These are phyloP conservation scores for Callipepla californica DNA, from an alignment of 2,113 vertebrate genomes.

Conservation along the genomic window DNA sequence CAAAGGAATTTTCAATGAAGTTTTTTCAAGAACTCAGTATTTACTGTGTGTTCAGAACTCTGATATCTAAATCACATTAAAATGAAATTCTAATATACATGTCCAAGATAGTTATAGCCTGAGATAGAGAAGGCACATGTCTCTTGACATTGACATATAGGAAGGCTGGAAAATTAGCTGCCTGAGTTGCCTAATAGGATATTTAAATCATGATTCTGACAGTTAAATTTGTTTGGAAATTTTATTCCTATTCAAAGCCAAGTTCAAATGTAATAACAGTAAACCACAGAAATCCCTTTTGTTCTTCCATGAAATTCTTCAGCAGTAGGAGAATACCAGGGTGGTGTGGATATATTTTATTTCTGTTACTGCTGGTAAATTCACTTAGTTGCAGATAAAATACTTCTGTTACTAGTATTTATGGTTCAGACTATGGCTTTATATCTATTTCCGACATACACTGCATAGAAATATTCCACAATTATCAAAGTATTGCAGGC, in stretches of 20 bases:
- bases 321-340: not conserved
- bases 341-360: not conserved
- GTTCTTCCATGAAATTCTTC: not conserved
- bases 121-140: not conserved
- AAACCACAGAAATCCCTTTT: not conserved
- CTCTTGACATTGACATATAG: not conserved
- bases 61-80: not conserved
- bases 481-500: constrained; percentile 9
- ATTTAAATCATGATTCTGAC: constrained; percentile 9
- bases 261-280: not conserved
- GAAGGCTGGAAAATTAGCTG: not conserved
- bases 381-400: constrained; percentile 11
- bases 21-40: not conserved
- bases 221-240: not conserved
- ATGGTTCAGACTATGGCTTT: not conserved
- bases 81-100: not conserved
- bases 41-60: not conserved
- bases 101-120: not conserved
- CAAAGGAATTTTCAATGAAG: not conserved
- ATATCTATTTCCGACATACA: not conserved
- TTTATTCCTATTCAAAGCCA: not conserved
- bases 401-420: constrained; percentile 7
- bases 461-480: not conserved
- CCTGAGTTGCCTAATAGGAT: not conserved
- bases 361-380: constrained; percentile 8